Percentiles rank a stretch among this genome's conserved stretches.
These are phyloP conservation scores for Botia kubotai DNA, from an alignment of 2,797 vertebrate genomes.

Conservation along the genomic window DNA sequence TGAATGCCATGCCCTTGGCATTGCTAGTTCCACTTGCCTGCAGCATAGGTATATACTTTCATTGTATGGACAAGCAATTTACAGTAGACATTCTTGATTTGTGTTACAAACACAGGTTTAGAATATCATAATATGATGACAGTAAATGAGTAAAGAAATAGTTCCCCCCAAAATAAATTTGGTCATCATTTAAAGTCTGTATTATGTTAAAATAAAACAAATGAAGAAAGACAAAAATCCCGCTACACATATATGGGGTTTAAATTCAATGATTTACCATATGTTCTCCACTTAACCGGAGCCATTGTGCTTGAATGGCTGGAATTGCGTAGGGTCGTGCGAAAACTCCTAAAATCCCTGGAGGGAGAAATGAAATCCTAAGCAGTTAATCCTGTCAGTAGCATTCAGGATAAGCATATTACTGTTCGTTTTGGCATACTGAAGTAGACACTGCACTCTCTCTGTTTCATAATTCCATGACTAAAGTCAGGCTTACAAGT, in stretches of 20 bases:
- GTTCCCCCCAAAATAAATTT: too few species aligned
- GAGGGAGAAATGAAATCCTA: slow-evolving; percentile 64
- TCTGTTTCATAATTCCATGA: slow-evolving; percentile 58
- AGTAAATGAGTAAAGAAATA: too few species aligned
- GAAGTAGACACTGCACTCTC: slow-evolving; percentile 67
- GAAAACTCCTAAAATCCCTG: slow-evolving; percentile 49
- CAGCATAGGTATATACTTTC: neutral
- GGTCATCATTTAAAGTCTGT: too few species aligned
- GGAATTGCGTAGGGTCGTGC: slow-evolving; percentile 4
- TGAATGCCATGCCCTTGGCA: neutral
- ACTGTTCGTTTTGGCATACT: slow-evolving; percentile 71
- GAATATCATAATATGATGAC: neutral
- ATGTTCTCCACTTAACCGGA: neutral
- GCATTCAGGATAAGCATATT: slow-evolving; percentile 75
- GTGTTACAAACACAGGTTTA: neutral
- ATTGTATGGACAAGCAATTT: neutral
- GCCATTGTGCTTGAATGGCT: slow-evolving; percentile 2
- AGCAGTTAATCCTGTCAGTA: slow-evolving; percentile 75
- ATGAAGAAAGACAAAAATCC: neutral
- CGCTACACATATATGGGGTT: neutral
- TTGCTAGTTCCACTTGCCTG: neutral
- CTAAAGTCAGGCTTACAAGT: slow-evolving; percentile 45
- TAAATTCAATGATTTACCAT: neutral
- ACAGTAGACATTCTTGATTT: neutral
- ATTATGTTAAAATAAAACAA: too few species aligned